Conservation (phyloP, 2,888 invertebrate species). For the Caenorhabditis japonica region DNA sequence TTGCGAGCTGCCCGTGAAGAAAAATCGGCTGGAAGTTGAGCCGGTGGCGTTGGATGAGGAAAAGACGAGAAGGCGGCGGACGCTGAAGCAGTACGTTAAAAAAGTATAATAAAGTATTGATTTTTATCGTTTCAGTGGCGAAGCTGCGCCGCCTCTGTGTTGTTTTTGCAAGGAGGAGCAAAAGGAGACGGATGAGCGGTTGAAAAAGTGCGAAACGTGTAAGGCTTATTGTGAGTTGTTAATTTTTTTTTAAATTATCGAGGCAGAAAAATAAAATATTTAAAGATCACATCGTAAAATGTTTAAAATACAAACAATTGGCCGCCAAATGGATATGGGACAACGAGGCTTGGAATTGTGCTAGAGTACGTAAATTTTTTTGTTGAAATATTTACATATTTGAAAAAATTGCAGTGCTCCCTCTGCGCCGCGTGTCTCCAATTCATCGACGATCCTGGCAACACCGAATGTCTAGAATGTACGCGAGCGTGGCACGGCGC, state of each 20-base stretch:
- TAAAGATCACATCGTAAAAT: slow-evolving; percentile 45
- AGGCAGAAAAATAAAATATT: neutral
- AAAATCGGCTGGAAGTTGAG: neutral
- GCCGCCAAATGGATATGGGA: slow-evolving; percentile 4
- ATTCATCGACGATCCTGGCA: slow-evolving; percentile 56
- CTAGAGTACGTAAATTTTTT: slow-evolving; percentile 13
- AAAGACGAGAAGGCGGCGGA: neutral
- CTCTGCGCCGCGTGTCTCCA: slow-evolving; percentile 27
- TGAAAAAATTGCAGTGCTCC: slow-evolving; percentile 41
- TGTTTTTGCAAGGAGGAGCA: slow-evolving; percentile 1
- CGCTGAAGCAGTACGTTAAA: neutral
- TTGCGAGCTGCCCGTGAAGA: neutral
- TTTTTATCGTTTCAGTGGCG: neutral
- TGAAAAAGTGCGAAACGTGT: slow-evolving; percentile 2
- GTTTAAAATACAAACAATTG: slow-evolving; percentile 31
- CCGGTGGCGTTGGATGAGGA: neutral
- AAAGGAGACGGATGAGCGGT: neutral
- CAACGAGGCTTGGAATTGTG: slow-evolving; percentile 4
- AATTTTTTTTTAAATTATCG: neutral
- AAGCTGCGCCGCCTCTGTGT: neutral
- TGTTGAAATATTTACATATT: neutral
- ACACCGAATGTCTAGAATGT: slow-evolving; percentile 60
- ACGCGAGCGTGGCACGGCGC: slow-evolving; percentile 57
- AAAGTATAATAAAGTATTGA: neutral
- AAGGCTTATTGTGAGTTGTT: slow-evolving; percentile 6